Evolutionary conservation across 2,888 invertebrate species (phyloP).

Genomic region (Leistus spinibarbis): DNA sequence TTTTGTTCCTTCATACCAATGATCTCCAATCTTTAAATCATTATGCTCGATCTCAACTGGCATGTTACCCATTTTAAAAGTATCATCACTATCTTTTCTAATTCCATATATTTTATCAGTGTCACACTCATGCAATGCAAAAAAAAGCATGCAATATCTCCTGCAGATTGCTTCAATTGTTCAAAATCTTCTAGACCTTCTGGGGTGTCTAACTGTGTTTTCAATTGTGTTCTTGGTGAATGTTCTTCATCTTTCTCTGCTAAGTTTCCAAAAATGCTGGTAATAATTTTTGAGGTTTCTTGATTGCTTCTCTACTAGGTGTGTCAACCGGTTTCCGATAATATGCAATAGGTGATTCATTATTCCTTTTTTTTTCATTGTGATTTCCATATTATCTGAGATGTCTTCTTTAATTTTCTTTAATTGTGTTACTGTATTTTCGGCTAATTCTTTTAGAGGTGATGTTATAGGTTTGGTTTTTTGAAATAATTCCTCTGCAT

Average conservation of each 20-base stretch:
- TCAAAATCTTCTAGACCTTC: too few relatives aligned
- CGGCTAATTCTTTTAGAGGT: neutral
- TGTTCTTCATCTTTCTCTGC: neutral
- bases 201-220: neutral
- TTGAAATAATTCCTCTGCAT: neutral
- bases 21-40: neutral
- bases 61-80: too few relatives aligned
- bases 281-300: neutral
- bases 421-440: neutral
- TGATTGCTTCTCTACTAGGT: too few relatives aligned
- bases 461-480: slow-evolving; percentile 8
- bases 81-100: too few relatives aligned
- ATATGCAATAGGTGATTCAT: neutral
- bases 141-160: neutral
- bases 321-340: neutral
- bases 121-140: too few relatives aligned
- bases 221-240: neutral
- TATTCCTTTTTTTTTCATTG: neutral
- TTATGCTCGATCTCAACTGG: neutral
- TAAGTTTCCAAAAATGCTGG: neutral
- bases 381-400: neutral
- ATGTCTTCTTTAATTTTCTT: neutral
- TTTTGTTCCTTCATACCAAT: neutral
- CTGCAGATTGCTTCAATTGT: neutral
- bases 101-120: too few relatives aligned